Evolutionary conservation across 2,113 vertebrate genomes (phyloP), one percentile per base, ranked within the genome.

Genomic region (Lepisosteus oculatus): DNA sequence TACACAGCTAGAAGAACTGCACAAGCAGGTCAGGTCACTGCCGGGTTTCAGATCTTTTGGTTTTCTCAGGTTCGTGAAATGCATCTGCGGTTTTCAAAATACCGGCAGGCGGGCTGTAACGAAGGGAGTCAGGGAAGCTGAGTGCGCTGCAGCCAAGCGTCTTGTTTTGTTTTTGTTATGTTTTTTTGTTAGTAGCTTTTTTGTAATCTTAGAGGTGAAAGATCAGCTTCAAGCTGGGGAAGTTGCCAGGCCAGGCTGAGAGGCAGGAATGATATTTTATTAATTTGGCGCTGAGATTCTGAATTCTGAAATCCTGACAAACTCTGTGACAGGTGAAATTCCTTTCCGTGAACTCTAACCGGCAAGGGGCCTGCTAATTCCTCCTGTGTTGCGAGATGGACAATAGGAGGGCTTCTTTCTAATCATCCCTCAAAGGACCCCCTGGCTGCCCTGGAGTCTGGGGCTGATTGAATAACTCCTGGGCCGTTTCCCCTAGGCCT

Each of bases 251-350:
- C 91, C 88, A 88, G 92, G 85, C 87, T 90, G 92, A 91, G 92
- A 90, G 88, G 90, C 90, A 87, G 89, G 83, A 85, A 89, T 93
- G 90, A 89, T 93, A 90, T 93, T 94, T 94, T 94, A 93, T 94
- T 94, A 94, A 93, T 94, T 93, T 93, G 92, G 91, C 90, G 92
- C 89, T 88, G 85, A 92, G 89, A 92, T 93, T 75, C 43, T 66
- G 93, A 93, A 94, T 94, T 91, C 88, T 92, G 91, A 94, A 93
- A 92, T 91, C 92, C 91, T 94, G 92, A 94, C 93, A 94, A 94
- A 93, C 89, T 93, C 91, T 86, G 85, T 94, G 93, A 94, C 93
- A 94, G 92, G 92, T 94, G 93, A 93, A 92, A 93, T 93, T 92
- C 90, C 89, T 92, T 90, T 87, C 67, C 87, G 89, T 91, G 89